phyloP scores from a whole-genome alignment of 53 echinoderm and acorn worm species.

The Paelopatides confundens region DNA sequence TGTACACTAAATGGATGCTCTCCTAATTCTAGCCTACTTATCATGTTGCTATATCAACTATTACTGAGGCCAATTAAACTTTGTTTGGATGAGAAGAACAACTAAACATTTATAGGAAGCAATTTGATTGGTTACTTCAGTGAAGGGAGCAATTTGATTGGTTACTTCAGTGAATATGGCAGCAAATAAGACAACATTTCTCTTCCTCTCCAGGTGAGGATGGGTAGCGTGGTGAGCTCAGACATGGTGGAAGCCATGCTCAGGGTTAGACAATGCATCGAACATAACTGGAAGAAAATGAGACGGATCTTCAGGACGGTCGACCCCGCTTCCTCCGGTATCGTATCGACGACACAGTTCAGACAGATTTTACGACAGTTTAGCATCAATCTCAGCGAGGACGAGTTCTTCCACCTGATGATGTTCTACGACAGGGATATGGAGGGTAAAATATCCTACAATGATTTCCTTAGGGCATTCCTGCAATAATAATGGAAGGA shows the following conservation, averaged over 20 bases:
- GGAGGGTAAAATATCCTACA: constrained; percentile 88
- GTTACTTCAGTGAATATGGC: no score
- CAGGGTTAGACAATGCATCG: constrained; percentile 77
- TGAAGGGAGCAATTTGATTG: no score
- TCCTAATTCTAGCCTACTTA: no score
- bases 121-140: no score
- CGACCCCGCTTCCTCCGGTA: constrained; percentile 80
- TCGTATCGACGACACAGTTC: constrained; percentile 81
- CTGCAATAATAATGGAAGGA: constrained; percentile 69
- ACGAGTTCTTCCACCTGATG: constrained; percentile 98
- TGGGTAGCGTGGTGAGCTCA: constrained; percentile 69
- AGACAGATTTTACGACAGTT: constrained; percentile 88
- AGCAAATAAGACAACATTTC: no score
- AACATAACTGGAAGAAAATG: constrained; percentile 94
- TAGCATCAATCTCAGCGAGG: constrained; percentile 93
- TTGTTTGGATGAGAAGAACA: no score
- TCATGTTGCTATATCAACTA: no score
- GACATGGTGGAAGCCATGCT: constrained; percentile 93
- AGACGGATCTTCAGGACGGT: constrained; percentile 78
- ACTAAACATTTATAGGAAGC: no score
- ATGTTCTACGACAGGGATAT: constrained; percentile 91
- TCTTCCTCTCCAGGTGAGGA: constrained; percentile 66
- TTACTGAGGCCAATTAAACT: no score
- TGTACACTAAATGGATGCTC: no score
- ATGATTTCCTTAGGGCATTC: constrained; percentile 95